A percentile compares a stretch with the other conserved stretches of the same genome.
Evolutionary conservation across 2,113 vertebrate species (phyloP).

Genomic region (Pimephales promelas): DNA sequence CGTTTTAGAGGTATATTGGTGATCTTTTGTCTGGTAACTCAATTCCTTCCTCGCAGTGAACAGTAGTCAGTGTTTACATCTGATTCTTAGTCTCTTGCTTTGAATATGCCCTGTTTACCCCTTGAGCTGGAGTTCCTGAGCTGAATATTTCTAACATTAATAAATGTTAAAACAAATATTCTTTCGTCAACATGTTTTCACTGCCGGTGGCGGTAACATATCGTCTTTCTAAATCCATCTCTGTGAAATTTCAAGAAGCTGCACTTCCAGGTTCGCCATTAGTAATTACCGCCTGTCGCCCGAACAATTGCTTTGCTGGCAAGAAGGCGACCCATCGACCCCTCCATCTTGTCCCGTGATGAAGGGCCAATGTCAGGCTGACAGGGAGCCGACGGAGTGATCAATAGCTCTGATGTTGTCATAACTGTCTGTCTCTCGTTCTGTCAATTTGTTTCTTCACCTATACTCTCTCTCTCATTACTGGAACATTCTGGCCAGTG

Average conservation of each 20-base stretch:
- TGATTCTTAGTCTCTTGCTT: neutral
- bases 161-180: neutral
- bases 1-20: neutral
- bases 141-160: neutral
- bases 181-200: neutral
- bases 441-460: neutral
- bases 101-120: neutral
- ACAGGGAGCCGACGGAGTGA: neutral
- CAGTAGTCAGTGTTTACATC: neutral
- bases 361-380: constrained; percentile 17
- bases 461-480: neutral
- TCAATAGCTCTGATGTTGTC: constrained; percentile 7
- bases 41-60: neutral
- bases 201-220: neutral
- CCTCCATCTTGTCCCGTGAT: neutral
- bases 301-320: neutral
- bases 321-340: constrained; percentile 7
- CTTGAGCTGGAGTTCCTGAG: neutral
- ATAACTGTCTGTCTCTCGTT: neutral
- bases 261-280: neutral
- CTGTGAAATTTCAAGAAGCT: neutral
- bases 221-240: neutral
- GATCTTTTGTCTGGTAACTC: neutral
- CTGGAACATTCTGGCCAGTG: neutral
- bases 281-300: neutral